These are phyloP conservation scores for Chloroceryle amazona DNA, from an alignment of 2,797 vertebrate genomes.

Conservation along the genomic window DNA sequence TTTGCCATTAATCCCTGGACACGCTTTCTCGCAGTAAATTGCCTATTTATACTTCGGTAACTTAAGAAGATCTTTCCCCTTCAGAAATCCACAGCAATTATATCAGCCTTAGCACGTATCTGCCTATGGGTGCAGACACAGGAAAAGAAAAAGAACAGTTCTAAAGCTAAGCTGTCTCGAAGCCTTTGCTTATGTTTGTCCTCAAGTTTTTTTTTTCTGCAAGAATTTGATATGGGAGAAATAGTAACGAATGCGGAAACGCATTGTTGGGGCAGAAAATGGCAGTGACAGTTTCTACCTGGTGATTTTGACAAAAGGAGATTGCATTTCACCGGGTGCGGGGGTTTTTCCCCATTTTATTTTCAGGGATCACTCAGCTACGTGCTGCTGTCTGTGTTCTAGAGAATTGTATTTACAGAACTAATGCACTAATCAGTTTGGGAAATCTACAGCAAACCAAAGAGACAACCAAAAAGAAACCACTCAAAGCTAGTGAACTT, in stretches of 20 bases:
- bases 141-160: slow-evolving; percentile 3
- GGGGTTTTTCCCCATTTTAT: neutral
- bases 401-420: neutral
- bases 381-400: neutral
- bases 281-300: slow-evolving; percentile 23
- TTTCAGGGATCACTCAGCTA: neutral
- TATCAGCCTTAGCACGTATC: slow-evolving; percentile 3
- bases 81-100: neutral
- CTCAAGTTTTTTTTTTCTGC: neutral
- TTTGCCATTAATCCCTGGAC: neutral
- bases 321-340: neutral
- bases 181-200: neutral
- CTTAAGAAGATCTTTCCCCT: neutral
- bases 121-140: neutral
- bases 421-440: neutral
- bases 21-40: neutral
- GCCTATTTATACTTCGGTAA: neutral
- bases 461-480: slow-evolving; percentile 7
- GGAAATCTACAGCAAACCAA: neutral
- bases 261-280: slow-evolving; percentile 24
- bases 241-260: slow-evolving; percentile 30
- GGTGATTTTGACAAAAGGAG: neutral
- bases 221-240: neutral
- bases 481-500: slow-evolving; percentile 14
- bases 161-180: slow-evolving; percentile 1